Percentiles rank a stretch among this genome's conserved stretches.
phyloP scores from a whole-genome alignment of 2,113 vertebrate genomes.

The Alaudala cheleensis region DNA sequence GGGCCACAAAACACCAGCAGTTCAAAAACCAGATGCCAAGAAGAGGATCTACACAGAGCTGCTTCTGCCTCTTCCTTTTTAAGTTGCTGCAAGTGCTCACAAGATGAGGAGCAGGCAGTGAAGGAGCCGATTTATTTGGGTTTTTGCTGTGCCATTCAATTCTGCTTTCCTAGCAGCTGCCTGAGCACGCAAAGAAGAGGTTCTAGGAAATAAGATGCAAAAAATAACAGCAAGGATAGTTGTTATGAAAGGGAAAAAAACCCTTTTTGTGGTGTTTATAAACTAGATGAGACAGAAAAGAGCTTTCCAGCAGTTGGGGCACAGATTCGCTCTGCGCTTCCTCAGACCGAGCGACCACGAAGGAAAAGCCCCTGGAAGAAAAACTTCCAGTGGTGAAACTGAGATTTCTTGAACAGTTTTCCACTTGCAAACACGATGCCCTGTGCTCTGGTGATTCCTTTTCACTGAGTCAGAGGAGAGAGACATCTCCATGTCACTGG shows the following conservation, averaged over 20 bases:
- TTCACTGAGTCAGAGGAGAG: conserved; percentile 61
- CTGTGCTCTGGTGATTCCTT: conserved; percentile 36
- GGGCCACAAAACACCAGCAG: rapidly evolving
- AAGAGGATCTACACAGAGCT: neutral
- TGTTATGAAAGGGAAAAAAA: neutral
- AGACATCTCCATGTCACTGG: conserved; percentile 67
- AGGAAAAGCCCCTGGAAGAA: neutral
- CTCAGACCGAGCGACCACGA: neutral
- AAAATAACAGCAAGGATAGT: neutral
- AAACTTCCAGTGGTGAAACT: neutral
- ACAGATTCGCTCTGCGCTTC: neutral
- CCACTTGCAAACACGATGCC: neutral
- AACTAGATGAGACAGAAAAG: neutral
- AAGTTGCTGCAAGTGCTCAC: neutral
- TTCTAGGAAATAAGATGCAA: neutral
- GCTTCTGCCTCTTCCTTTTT: neutral
- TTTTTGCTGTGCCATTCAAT: neutral
- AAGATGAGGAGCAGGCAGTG: neutral
- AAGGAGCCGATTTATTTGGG: neutral
- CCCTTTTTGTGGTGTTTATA: neutral
- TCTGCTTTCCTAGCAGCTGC: neutral
- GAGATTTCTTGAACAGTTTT: conserved; percentile 7
- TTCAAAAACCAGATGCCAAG: neutral
- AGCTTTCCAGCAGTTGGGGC: neutral
- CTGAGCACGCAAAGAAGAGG: neutral